Base-by-base conservation (phyloP, 2,797 vertebrate genomes). In the Neosalanx taihuensis region DNA sequence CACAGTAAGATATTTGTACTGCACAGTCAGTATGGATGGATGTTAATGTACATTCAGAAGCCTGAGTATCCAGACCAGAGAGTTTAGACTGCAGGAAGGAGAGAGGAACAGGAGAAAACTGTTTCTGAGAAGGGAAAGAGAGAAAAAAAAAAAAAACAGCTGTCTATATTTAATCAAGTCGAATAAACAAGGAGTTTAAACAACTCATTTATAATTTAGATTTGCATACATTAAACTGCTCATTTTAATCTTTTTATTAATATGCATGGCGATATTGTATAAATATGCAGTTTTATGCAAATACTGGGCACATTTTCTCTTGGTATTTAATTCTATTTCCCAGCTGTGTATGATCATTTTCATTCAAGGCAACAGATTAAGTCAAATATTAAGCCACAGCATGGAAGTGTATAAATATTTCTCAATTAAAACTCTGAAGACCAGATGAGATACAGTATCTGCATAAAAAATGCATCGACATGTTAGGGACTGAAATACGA, bases 161-260 rank as follows among this genome's bases (percentile, higher is more conserved):
- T 94, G 92, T 92, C 91, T 93, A 92, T 93, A 92, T 93, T 93
- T 93, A 93, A 93, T 94, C 91, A 93, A 91, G 89, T 76, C 86
- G 87, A 92, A 92, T 92, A 92, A 93, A 93, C 92, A 94, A 92
- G 91, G 86, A 90, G 87, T 92, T 92, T 93, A 90, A 92, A 92
- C 89, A 92, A 91, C 86, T 93, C 92, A 94, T 94, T 92, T 91
- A 94, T 93, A 92, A 93, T 94, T 94, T 92, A 94, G 90, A 93
- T 93, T 93, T 92, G 92, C 92, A 94, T 94, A 90, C 90, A 94
- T 94, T 93, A 91, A 82, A 85, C 62, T 66, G 85, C 90, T 90
- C 82, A 86, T 92, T 93, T 92, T 93, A 94, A 94, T 94, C 92
- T 92, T 83, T 92, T 86, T 92, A 94, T 93, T 94, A 93, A 94